Percentiles rank a stretch among this genome's conserved stretches.
phyloP scores from a whole-genome alignment of 2,797 vertebrate species.

The Xenops minutus region DNA sequence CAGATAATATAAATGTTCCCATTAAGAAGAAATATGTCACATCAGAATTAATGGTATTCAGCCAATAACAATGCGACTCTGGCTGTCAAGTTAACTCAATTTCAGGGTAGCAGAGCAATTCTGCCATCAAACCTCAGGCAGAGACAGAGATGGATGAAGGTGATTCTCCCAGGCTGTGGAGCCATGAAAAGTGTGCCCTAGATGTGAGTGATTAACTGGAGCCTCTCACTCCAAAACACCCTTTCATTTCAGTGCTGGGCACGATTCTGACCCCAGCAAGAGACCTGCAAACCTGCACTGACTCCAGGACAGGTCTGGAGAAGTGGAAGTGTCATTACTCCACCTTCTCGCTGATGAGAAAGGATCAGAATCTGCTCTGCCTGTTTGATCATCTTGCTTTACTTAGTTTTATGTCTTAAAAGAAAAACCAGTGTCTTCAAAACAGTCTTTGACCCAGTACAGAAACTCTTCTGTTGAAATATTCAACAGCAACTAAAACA shows the following conservation, averaged over 20 bases:
- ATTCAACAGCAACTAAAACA: background rate
- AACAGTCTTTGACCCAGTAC: background rate
- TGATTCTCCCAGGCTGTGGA: background rate
- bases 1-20: conserved; percentile 68
- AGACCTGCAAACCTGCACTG: background rate
- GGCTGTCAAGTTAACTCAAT: conserved; percentile 62
- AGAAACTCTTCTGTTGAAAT: background rate
- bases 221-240: background rate
- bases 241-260: background rate
- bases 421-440: background rate
- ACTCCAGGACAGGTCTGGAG: background rate
- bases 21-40: conserved; percentile 73
- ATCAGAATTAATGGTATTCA: conserved; percentile 67
- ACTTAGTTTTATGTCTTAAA: background rate
- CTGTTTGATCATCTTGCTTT: background rate
- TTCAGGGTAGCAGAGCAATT: conserved; percentile 59
- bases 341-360: background rate
- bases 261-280: background rate
- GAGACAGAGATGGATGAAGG: conserved; percentile 62
- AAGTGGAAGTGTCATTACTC: background rate
- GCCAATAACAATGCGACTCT: conserved; percentile 24
- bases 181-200: background rate
- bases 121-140: conserved; percentile 38
- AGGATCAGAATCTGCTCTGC: background rate
- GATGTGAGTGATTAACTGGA: background rate